These are phyloP conservation scores for Drosophila paracracens DNA, from an alignment of 2,888 invertebrate species.

Conservation along the genomic window DNA sequence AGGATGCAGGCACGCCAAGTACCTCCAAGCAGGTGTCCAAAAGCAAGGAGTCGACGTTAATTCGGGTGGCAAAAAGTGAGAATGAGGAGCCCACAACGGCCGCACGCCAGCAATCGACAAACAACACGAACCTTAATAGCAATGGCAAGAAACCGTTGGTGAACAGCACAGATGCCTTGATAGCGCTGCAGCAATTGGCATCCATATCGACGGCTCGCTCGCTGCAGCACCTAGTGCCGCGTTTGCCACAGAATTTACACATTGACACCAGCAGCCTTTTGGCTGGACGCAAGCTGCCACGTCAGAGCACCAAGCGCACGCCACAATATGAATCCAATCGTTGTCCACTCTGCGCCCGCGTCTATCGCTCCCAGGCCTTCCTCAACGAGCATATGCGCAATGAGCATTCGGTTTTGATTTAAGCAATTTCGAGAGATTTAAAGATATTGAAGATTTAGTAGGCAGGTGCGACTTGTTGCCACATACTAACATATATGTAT, in stretches of 20 bases:
- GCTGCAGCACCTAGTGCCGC: conserved; percentile 77
- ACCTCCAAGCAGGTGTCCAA: conserved; percentile 42
- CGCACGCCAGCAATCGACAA: conserved; percentile 15
- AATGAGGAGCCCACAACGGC: conserved; percentile 58
- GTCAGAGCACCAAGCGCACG: conserved; percentile 75
- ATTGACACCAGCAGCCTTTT: conserved; percentile 70
- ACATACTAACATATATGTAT: not conserved
- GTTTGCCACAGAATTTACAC: conserved; percentile 75
- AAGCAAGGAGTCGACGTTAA: conserved; percentile 16
- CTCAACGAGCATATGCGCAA: conserved; percentile 85
- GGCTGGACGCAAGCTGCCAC: conserved; percentile 69
- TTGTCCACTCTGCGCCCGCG: conserved; percentile 84
- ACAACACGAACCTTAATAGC: conserved; percentile 4
- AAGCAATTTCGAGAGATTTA: conserved; percentile 27
- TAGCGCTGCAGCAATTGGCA: conserved; percentile 83
- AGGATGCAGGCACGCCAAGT: conserved; percentile 39
- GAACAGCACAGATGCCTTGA: conserved; percentile 75
- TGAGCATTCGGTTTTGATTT: conserved; percentile 84
- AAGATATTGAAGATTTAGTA: conserved; percentile 1
- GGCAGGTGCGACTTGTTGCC: not conserved
- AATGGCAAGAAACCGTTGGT: conserved; percentile 44
- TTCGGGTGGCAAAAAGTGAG: conserved; percentile 41
- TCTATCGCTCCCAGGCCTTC: conserved; percentile 84
- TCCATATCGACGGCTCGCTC: conserved; percentile 81
- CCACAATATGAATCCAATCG: conserved; percentile 82